Percentiles rank a stretch among this genome's conserved stretches.
phyloP scores from a whole-genome alignment of 2,888 invertebrate species.

The Vanessa cardui region DNA sequence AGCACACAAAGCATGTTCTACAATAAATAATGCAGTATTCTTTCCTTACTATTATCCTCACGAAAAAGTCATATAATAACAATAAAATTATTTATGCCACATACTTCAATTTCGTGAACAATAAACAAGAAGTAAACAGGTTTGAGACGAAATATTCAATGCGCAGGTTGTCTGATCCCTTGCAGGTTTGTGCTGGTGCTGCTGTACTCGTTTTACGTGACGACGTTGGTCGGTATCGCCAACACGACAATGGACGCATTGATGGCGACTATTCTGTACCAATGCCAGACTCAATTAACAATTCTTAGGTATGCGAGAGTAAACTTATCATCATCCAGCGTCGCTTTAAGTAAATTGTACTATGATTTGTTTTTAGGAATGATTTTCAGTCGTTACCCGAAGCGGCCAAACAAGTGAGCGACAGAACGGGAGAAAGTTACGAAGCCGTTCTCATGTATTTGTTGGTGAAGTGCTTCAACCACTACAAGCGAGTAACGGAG shows the following conservation, averaged over 20 bases:
- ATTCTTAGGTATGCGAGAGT: conserved; percentile 56
- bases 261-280: conserved; percentile 66
- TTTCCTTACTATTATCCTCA: too few relatives aligned
- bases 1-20: too few relatives aligned
- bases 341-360: background rate
- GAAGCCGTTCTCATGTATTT: conserved; percentile 47
- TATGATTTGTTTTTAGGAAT: conserved; percentile 49
- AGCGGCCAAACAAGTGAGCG: conserved; percentile 44
- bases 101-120: too few relatives aligned
- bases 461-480: conserved; percentile 56
- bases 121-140: too few relatives aligned
- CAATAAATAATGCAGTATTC: too few relatives aligned
- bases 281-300: conserved; percentile 64
- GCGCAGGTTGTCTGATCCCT: background rate
- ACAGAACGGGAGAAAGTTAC: conserved; percentile 37
- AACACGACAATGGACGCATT: conserved; percentile 78
- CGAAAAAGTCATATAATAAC: too few relatives aligned
- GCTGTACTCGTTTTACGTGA: conserved; percentile 68
- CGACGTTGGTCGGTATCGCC: conserved; percentile 72
- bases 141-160: too few relatives aligned
- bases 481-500: conserved; percentile 60
- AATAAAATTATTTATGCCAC: too few relatives aligned
- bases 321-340: too few relatives aligned
- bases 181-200: conserved; percentile 60
- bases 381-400: conserved; percentile 56